Evolutionary conservation across 2,113 vertebrate species (phyloP).

Genomic region (Uria lomvia): DNA sequence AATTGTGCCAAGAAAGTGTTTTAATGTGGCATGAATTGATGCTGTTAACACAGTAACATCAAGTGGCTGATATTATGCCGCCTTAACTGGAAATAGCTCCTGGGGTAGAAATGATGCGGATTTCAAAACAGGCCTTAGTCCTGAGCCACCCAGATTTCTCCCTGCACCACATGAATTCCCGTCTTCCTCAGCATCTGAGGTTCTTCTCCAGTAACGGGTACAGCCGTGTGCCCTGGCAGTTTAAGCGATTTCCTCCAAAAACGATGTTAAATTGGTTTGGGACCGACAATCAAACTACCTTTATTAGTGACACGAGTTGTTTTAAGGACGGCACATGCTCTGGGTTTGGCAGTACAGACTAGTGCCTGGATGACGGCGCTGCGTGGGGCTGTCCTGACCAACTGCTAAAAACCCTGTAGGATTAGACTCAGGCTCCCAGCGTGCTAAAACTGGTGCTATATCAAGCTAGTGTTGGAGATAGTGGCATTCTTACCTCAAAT

Average conservation of each 20-base stretch:
- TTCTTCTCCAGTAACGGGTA: neutral
- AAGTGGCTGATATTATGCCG: neutral
- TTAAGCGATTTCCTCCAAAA: neutral
- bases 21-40: constrained; percentile 55
- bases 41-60: constrained; percentile 14
- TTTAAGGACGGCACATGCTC: rapidly evolving
- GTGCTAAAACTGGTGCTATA: neutral
- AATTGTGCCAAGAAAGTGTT: constrained; percentile 69
- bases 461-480: neutral
- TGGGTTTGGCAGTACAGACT: rapidly evolving
- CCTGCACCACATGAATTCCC: neutral
- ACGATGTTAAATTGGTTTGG: neutral
- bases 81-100: constrained; percentile 38
- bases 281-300: neutral
- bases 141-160: neutral
- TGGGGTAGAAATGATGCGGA: neutral
- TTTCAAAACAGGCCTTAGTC: neutral
- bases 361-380: too few relatives aligned
- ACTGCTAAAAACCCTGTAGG: neutral
- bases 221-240: neutral
- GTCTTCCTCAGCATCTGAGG: neutral
- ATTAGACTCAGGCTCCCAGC: neutral
- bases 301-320: neutral
- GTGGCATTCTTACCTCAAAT: neutral
- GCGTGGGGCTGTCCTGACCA: neutral